These are phyloP conservation scores for Chymomyza amoena DNA, from an alignment of 2,888 invertebrate species.

Conservation along the genomic window DNA sequence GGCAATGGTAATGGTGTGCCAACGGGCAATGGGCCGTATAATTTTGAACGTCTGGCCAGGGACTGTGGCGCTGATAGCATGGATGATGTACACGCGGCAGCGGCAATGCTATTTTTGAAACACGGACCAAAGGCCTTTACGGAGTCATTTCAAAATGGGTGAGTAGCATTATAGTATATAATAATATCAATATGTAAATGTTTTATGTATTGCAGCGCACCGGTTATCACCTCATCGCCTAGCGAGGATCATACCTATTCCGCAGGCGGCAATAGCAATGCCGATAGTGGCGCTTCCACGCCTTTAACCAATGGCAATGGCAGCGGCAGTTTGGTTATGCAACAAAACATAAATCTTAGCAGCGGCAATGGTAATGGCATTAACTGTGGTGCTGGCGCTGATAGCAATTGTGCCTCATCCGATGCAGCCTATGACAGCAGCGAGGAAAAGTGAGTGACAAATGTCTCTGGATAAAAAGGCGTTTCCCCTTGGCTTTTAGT, in stretches of 20 bases:
- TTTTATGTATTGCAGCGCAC: slow-evolving; percentile 62
- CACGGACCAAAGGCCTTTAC: slow-evolving; percentile 86
- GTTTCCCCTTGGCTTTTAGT: too few species aligned
- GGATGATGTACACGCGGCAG: slow-evolving; percentile 90
- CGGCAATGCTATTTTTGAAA: slow-evolving; percentile 92
- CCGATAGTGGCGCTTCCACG: slow-evolving; percentile 68
- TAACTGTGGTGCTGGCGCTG: slow-evolving; percentile 70
- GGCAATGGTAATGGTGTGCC: slow-evolving; percentile 9
- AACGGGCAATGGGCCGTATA: slow-evolving; percentile 14
- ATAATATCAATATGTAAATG: background rate
- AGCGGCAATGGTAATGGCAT: slow-evolving; percentile 19
- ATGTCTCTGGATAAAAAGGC: too few species aligned
- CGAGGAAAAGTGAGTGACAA: slow-evolving; percentile 80
- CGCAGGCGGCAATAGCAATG: slow-evolving; percentile 79
- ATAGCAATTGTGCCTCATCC: slow-evolving; percentile 79
- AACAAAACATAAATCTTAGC: slow-evolving; percentile 20
- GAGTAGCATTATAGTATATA: slow-evolving; percentile 27
- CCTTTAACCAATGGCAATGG: slow-evolving; percentile 68
- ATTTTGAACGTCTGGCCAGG: slow-evolving; percentile 75
- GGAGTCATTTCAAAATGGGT: slow-evolving; percentile 78
- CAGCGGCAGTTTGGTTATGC: slow-evolving; percentile 50
- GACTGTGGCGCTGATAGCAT: slow-evolving; percentile 81
- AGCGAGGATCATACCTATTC: slow-evolving; percentile 97
- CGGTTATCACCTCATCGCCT: slow-evolving; percentile 90
- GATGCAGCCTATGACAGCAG: slow-evolving; percentile 82